Evolutionary conservation across 2,113 vertebrate species (phyloP), one percentile per base, ranked within the genome.

Genomic region (Oostethus manadensis): DNA sequence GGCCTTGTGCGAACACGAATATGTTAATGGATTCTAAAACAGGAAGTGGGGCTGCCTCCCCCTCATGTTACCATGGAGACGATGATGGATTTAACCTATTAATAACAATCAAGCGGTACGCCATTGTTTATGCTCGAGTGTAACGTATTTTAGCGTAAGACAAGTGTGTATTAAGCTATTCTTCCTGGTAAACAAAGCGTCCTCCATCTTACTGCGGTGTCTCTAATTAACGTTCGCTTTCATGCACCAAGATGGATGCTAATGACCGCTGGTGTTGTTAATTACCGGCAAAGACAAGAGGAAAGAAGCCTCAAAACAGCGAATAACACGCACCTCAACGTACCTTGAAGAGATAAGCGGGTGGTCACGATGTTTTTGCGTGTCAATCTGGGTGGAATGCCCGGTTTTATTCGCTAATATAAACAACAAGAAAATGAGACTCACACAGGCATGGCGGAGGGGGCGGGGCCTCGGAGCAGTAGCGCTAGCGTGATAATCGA

Each of bases 231-330:
- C 68, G 38, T 42, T 42, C 13, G 38, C 38, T 42, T 42, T 76
- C 45, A 57, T 33, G 29, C 29, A 51, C 66, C 78, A 83, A 87
- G 77, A 85, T 87, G 82, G 82, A 79, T 68, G 80, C 81, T 80
- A 83, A 84, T 83, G 74, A 74, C 74, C 64, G 57, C 38, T 14
- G 11, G 38, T 42, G 38, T 8, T 7, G 29, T 42, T 74, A 81
- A 82, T 82, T 80, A 78, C 45, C 63, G 66, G 59, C 55, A 58
- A 38, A 66, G 20, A 17, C 0, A n/a, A 49, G 35, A 10, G 1
- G 23, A 65, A 53, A 49, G 60, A 47, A 66, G 18, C 57, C 54
- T 65, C 35, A 70, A 50, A 74, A 60, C 8, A 35, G 0, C 45
- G 3, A 53, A 57, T 64, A 70, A 21, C 38, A 42, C 4, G 13